Percentiles rank a stretch among this genome's conserved stretches.
Conservation (phyloP, 2,888 invertebrate species). For the Metacarcinus magister region DNA sequence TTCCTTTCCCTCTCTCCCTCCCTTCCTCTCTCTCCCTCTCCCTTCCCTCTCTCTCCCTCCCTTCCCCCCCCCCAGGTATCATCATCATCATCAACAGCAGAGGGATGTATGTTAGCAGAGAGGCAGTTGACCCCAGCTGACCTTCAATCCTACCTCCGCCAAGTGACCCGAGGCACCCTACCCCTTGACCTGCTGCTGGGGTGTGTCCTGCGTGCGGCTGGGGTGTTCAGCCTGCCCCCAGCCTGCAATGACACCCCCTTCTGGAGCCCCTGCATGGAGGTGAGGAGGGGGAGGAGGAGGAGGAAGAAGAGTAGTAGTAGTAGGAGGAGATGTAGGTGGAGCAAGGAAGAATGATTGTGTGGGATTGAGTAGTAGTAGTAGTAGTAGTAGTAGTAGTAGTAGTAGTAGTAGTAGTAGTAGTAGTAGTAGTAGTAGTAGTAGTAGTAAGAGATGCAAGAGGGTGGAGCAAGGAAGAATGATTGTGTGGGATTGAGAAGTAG, state of each 20-base stretch:
- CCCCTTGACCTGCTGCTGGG: constrained; percentile 9
- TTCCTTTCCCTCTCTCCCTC: no score
- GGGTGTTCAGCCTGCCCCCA: constrained; percentile 52
- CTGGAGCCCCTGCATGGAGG: constrained; percentile 69
- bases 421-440: not conserved
- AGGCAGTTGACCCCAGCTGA: not conserved
- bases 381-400: not conserved
- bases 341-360: not conserved
- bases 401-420: not conserved
- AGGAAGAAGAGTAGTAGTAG: constrained; percentile 26
- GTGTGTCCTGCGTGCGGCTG: constrained; percentile 53
- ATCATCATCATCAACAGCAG: not conserved
- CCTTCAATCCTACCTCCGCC: not conserved
- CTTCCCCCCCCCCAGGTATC: not conserved
- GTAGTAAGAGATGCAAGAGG: not conserved
- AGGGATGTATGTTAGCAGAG: not conserved
- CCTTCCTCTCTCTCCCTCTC: no score
- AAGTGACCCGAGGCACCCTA: not conserved
- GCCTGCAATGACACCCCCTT: constrained; percentile 38
- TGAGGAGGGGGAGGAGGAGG: not conserved
- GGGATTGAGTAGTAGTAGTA: not conserved
- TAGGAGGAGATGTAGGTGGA: not conserved
- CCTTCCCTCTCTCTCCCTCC: not conserved
- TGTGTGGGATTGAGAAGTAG: no score
- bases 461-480: no score